Base-by-base conservation (phyloP, 35 echinoderm and acorn worm species). In the Apostichopus parvimensis region DNA sequence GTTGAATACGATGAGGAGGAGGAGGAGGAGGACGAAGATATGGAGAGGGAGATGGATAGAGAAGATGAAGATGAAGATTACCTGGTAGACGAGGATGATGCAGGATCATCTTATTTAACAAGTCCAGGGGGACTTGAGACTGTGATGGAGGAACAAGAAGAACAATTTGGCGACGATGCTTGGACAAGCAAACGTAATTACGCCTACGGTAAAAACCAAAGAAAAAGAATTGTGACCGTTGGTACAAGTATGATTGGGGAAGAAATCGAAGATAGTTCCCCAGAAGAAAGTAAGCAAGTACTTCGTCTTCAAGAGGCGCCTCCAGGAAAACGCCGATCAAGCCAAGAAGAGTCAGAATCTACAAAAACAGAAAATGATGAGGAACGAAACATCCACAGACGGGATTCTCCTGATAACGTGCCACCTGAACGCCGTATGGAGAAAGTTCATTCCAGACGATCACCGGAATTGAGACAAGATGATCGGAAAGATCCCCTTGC, bases 61-160 rank as follows among this genome's bases (percentile, higher is more conserved):
- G 68, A 95, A 62, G 73, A 71, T 12, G 91, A 81, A 55, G 95
- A 96, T 9, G 95, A 92, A 20, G 64, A 91, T 15, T 87, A 93
- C 75, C 87, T 71, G 6, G 56, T 73, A 22, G 90, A 84, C 6
- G 25, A 68, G 56, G 91, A 92, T 6, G 79, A 92, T 18, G 22
- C 56, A 24, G 55, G 91, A n/a, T 87, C 82, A 22, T 78, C 92
- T 0, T 87, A 77, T 62, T 66, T 93, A 17, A 86, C 92, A 14
- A 93, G 92, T 87, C 91, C 92, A 11, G 95, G 92, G 17, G 92
- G 92, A 71, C 78, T 96, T 8, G 95, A 93, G 81, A 96, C 95
- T 12, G 79, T 96, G 14, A 90, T 93, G 72, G 96, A 98, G 82
- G 96, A 98, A 84, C 89, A 93, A 65, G 96, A 98, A 86, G 96